Evolutionary conservation across 2,797 vertebrate species (phyloP), one percentile per base, ranked within the genome.

Genomic region (Rousettus madagascariensis): DNA sequence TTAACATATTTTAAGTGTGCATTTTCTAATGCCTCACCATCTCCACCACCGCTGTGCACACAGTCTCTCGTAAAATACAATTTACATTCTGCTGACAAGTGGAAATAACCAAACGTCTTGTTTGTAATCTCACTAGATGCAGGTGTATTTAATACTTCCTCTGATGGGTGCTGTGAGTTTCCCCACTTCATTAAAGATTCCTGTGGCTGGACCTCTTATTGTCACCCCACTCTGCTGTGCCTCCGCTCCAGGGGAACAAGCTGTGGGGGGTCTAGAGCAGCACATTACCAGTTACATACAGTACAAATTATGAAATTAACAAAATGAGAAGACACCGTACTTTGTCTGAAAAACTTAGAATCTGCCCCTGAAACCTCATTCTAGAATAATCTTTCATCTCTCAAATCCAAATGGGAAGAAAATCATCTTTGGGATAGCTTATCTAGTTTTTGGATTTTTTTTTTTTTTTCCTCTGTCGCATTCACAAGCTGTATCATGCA

Each of bases 401-500:
- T 77, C 46, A 41, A 8, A 11, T 19, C 71, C 46, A 41, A 12
- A 68, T 19, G 61, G 75, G 71, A 65, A 49, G 53, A n/a, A 66
- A 75, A 72, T 85, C 65, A 15, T 72, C 65, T 68, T 90, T 69
- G 92, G 91, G 38, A 65, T 69, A 85, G 36, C 69, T 86, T 86
- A 38, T 78, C 91, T 57, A 17, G 84, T 84, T 84, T 77, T 85
- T 65, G 49, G 43, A 94, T 74, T 55, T 87, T 74, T 61, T 59
- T 9, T 59, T 9, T 86, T 19, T 10, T 95, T 95, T 85, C 55
- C 96, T 92, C 96, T 97, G 8, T 72, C 8, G 95, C 96, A 90
- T 91, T 90, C 97, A 72, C 97, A 86, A 97, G 95, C 98, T 97
- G 6, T 98, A 96, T 97, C 96, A 95, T 97, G 92, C 95, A 97